These are phyloP conservation scores for Pardosa pseudoannulata DNA, from an alignment of 2,888 invertebrate species.

Conservation along the genomic window DNA sequence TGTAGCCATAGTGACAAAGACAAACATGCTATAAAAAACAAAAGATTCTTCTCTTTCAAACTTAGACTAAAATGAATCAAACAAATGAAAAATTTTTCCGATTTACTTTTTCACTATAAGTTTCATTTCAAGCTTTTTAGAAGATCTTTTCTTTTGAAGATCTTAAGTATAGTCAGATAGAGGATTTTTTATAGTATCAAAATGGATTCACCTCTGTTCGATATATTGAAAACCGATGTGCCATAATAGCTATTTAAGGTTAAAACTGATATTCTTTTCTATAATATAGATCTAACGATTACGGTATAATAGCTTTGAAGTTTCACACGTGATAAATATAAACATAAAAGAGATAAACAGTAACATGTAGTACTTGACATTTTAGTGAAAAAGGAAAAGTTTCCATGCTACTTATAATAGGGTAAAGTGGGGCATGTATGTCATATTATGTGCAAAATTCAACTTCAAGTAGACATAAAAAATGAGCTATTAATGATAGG, in stretches of 20 bases:
- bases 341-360: too few relatives aligned
- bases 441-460: too few relatives aligned
- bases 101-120: background rate
- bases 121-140: background rate
- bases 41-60: background rate
- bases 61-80: background rate
- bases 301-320: too few relatives aligned
- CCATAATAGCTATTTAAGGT: background rate
- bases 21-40: background rate
- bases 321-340: too few relatives aligned
- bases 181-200: background rate
- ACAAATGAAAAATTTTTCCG: background rate
- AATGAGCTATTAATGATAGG: too few relatives aligned
- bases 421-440: too few relatives aligned
- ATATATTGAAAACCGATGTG: constrained; percentile 4
- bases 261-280: background rate
- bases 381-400: too few relatives aligned
- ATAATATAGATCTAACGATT: background rate
- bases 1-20: background rate
- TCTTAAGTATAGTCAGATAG: background rate
- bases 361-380: too few relatives aligned
- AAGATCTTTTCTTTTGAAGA: background rate
- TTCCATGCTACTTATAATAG: too few relatives aligned
- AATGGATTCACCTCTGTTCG: background rate
- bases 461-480: too few relatives aligned